A percentile compares a stretch with the other conserved stretches of the same genome.
phyloP scores from a whole-genome alignment of 2,888 invertebrate genomes.

The Exocentrus adspersus region DNA sequence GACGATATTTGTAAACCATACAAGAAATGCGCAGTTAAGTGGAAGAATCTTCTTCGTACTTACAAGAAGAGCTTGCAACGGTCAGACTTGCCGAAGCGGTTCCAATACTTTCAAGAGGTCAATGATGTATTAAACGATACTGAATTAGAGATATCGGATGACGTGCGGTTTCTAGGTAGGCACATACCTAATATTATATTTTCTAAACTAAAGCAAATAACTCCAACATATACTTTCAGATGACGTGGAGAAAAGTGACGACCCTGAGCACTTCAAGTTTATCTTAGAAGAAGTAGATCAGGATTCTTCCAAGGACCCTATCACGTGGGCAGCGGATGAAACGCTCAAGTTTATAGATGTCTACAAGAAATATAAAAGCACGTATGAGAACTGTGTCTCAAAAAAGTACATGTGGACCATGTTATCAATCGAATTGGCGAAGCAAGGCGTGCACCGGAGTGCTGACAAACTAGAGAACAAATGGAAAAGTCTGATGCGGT shows the following conservation, averaged over 20 bases:
- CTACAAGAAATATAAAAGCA: slow-evolving; percentile 23
- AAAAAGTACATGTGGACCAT: slow-evolving; percentile 19
- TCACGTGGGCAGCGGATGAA: slow-evolving; percentile 24
- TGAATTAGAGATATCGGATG: slow-evolving; percentile 7
- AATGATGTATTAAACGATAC: slow-evolving; percentile 19
- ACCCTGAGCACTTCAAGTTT: slow-evolving; percentile 8
- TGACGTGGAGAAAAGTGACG: slow-evolving; percentile 11
- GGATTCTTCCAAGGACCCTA: background rate
- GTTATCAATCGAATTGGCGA: slow-evolving; percentile 6
- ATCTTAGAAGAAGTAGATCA: background rate
- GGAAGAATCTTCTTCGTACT: slow-evolving; percentile 28
- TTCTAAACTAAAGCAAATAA: background rate
- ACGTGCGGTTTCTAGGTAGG: slow-evolving; percentile 1
- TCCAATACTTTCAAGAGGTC: slow-evolving; percentile 22
- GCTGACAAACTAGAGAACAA: slow-evolving; percentile 24
- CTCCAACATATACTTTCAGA: slow-evolving; percentile 16
- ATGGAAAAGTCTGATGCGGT: slow-evolving; percentile 25
- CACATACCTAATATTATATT: background rate
- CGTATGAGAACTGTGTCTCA: slow-evolving; percentile 4
- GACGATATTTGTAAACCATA: slow-evolving; percentile 16
- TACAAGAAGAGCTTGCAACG: slow-evolving; percentile 20
- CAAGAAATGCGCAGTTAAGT: slow-evolving; percentile 24
- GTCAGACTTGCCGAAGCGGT: slow-evolving; percentile 2
- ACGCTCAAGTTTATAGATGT: slow-evolving; percentile 24
- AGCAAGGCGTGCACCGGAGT: slow-evolving; percentile 13